Evolutionary conservation across 2,888 invertebrate species (phyloP), one percentile per base, ranked within the genome.

Genomic region (Metacarcinus magister): DNA sequence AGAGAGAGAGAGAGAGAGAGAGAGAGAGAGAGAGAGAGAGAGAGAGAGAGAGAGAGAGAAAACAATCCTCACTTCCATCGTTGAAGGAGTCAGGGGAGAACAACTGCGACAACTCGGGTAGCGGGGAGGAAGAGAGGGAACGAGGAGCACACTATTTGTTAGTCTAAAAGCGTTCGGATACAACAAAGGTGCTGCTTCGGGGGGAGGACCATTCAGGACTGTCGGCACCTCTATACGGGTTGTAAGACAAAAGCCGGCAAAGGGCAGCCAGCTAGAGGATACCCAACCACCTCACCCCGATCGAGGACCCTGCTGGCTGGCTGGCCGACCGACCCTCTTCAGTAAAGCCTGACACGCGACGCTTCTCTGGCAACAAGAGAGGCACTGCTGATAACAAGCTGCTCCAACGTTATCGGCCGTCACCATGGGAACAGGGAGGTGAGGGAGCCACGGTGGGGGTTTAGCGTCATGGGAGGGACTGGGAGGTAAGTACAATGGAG

Each of bases 11-110:
- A 91, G 91, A 28, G 23, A 48, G 44, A 48, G 46, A 48, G 48
- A 44, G 46, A 48, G 23, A 48, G 46, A 48, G 44, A 48, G 91
- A 44, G 46, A 48, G 44, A 48, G 4, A 28, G 91, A 44, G 46
- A 48, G 44, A 44, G 28, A 48, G 91, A 44, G 91, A 44, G 46
- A 91, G 91, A 28, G 91, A 44, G 91, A 44, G 91, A 67, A 67
- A 67, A 23, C 67, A 67, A 10, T 23, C 67, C 67, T 67, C n/a
- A 67, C 23, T 67, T 67, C 67, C 67, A 67, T 67, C 19, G 23
- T 23, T n/a, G 67, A 67, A 23, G 19, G 19, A 67, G 67, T 67
- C 67, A 4, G 23, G 10, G 67, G 16, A 23, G 19, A 67, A 67
- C 67, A 67, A 67, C 67, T 16, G 19, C 19, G 19, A 67, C 67